phyloP scores from a whole-genome alignment of 64 coral and sea anemone genomes.

The Dendrophyllia cribrosa region DNA sequence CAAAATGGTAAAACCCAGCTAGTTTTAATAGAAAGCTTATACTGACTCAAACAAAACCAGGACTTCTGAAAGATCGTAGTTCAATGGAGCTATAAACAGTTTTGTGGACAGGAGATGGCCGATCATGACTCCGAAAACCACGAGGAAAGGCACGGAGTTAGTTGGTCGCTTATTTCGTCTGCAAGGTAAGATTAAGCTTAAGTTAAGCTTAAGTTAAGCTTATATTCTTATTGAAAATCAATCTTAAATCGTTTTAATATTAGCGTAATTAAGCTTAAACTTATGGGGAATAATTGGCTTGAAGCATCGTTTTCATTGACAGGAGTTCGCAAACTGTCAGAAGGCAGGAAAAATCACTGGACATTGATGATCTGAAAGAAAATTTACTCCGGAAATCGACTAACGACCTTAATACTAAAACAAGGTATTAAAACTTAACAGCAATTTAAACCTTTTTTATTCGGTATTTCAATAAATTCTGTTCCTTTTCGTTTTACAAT shows the following conservation, averaged over 20 bases:
- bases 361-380: neutral
- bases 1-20: too few species aligned
- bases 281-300: neutral
- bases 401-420: neutral
- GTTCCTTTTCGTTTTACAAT: too few species aligned
- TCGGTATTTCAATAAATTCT: too few species aligned
- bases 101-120: neutral
- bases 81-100: neutral
- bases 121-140: neutral
- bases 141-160: neutral
- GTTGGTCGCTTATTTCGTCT: slow-evolving; percentile 48
- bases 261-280: neutral
- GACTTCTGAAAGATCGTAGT: neutral
- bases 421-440: too few species aligned
- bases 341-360: slow-evolving; percentile 23
- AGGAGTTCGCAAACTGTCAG: slow-evolving; percentile 71
- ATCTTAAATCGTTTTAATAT: too few species aligned
- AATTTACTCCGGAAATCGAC: neutral
- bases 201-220: neutral
- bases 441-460: too few species aligned
- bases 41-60: neutral
- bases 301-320: neutral
- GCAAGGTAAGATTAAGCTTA: slow-evolving; percentile 36
- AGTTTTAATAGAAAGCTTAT: neutral
- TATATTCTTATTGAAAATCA: too few species aligned